Conservation (phyloP, 2,113 vertebrate genomes). For the Cairina moschata region DNA sequence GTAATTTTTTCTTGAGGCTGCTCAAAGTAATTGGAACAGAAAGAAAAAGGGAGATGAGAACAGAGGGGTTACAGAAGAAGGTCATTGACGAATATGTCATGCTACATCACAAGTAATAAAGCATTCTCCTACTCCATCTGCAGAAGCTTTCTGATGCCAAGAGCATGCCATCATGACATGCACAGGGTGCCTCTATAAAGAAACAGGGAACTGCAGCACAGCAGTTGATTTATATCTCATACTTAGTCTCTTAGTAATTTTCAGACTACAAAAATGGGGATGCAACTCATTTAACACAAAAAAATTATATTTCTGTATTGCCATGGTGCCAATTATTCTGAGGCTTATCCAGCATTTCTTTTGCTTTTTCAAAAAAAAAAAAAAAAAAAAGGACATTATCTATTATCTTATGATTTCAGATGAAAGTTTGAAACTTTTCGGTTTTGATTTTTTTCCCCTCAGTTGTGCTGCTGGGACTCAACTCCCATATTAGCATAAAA, state of each 20-base stretch:
- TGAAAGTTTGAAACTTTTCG: background rate
- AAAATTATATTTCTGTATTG: background rate
- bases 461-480: background rate
- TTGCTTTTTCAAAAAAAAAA: background rate
- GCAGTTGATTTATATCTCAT: background rate
- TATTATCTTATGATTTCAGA: background rate
- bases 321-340: background rate
- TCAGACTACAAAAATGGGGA: background rate
- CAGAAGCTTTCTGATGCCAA: constrained; percentile 60
- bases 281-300: background rate
- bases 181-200: background rate
- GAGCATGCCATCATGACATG: constrained; percentile 70
- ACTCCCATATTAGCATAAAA: background rate
- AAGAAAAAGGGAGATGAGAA: constrained; percentile 85
- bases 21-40: constrained; percentile 93
- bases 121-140: constrained; percentile 60
- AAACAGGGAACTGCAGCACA: constrained; percentile 3
- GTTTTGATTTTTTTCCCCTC: background rate
- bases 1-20: constrained; percentile 99
- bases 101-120: constrained; percentile 70
- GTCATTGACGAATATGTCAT: constrained; percentile 73
- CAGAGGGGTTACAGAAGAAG: constrained; percentile 79
- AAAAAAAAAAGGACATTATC: background rate
- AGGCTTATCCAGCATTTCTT: background rate
- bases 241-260: background rate